These are phyloP conservation scores for Myotis findleyi DNA, from an alignment of 2,797 vertebrate species.

Conservation along the genomic window DNA sequence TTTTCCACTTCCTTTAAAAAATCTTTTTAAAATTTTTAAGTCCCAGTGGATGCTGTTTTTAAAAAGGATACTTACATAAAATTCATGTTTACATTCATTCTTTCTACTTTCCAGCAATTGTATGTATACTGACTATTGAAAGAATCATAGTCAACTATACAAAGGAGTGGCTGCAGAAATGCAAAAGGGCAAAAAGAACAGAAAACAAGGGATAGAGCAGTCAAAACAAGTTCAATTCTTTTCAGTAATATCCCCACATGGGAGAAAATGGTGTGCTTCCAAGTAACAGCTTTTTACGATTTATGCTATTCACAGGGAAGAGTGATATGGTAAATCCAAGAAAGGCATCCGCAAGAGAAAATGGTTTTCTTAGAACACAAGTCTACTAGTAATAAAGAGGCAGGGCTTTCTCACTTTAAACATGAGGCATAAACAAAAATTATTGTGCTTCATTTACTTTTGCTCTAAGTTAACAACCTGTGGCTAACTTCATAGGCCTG, in stretches of 20 bases:
- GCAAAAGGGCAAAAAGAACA: neutral
- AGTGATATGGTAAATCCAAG: neutral
- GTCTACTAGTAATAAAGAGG: neutral
- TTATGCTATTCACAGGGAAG: neutral
- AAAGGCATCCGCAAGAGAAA: neutral
- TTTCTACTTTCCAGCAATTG: neutral
- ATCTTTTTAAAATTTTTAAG: neutral
- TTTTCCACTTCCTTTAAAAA: neutral
- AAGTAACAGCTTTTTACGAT: neutral
- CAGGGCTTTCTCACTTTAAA: neutral
- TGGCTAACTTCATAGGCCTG: neutral
- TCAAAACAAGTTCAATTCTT: slow-evolving; percentile 33
- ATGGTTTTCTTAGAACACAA: slow-evolving; percentile 30
- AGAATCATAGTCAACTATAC: neutral
- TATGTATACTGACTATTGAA: neutral
- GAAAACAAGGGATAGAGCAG: neutral
- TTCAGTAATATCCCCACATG: neutral
- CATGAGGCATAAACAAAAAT: neutral
- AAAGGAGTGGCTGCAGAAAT: neutral
- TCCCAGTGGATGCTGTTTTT: neutral
- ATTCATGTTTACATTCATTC: neutral
- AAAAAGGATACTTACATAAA: neutral
- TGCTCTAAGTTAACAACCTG: neutral
- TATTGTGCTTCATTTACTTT: slow-evolving; percentile 40
- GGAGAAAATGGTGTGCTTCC: neutral